These are phyloP conservation scores for Paramacrobiotus metropolitanus DNA, from an alignment of 1,140 invertebrate genomes.

Conservation along the genomic window DNA sequence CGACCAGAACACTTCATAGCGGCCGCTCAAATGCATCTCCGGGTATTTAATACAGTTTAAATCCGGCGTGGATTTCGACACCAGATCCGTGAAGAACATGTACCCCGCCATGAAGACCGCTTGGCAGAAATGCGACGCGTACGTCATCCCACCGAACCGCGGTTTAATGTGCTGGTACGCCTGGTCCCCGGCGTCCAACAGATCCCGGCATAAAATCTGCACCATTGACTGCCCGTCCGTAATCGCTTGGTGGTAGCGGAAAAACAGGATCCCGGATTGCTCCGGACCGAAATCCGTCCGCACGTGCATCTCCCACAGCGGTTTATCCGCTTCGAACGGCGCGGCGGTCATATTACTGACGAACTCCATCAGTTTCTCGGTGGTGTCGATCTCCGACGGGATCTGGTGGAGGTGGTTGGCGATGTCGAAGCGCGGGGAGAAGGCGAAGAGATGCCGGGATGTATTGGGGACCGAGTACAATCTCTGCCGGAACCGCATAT, in stretches of 20 bases:
- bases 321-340: neutral
- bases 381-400: neutral
- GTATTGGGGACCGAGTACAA: neutral
- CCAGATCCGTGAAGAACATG: slow-evolving; percentile 2
- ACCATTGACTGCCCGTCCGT: slow-evolving; percentile 31
- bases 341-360: neutral
- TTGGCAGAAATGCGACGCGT: neutral
- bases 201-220: slow-evolving; percentile 10
- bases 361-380: neutral
- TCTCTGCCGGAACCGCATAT: slow-evolving; percentile 1
- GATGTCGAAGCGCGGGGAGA: slow-evolving; percentile 4
- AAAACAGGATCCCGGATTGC: slow-evolving; percentile 27
- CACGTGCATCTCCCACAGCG: neutral
- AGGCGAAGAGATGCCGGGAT: neutral
- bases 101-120: neutral
- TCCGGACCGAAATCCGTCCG: slow-evolving; percentile 19
- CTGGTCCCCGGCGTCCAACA: neutral
- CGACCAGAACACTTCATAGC: neutral
- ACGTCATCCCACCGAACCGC: neutral
- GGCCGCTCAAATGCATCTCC: neutral
- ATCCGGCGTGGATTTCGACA: neutral
- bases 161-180: neutral
- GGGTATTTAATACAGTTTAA: neutral
- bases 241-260: slow-evolving; percentile 32
- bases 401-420: slow-evolving; percentile 3